Percentiles rank a stretch among this genome's conserved stretches.
These are phyloP conservation scores for Parus major DNA, from an alignment of 2,113 vertebrate species.

Conservation along the genomic window DNA sequence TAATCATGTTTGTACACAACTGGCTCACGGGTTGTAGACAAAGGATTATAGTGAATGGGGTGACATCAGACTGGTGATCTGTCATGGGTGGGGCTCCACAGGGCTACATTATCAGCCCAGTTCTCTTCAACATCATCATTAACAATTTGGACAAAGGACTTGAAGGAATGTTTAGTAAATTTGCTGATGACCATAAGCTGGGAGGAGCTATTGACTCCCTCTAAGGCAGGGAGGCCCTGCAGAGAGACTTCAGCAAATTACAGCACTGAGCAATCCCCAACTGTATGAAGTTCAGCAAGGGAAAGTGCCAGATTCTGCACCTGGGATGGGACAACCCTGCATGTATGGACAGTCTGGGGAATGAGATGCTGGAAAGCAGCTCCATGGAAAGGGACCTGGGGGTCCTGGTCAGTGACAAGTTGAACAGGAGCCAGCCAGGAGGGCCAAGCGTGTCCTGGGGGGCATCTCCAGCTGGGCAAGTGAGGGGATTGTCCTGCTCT, in stretches of 20 bases:
- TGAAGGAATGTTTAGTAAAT: not conserved
- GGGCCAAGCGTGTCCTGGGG: fast-evolving
- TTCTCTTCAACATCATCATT: fast-evolving
- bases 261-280: not conserved
- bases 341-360: not conserved
- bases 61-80: not conserved
- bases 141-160: not conserved
- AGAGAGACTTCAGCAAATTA: not conserved
- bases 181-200: not conserved
- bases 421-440: not conserved
- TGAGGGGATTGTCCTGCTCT: fast-evolving
- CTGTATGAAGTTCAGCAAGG: not conserved
- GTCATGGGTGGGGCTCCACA: not conserved
- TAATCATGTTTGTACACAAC: fast-evolving
- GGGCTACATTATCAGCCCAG: not conserved
- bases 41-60: not conserved
- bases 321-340: not conserved
- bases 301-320: not conserved
- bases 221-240: fast-evolving
- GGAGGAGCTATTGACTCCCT: not conserved
- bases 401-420: fast-evolving
- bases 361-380: not conserved
- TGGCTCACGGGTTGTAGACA: fast-evolving
- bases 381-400: fast-evolving
- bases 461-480: fast-evolving